phyloP scores from a whole-genome alignment of 2,113 vertebrate genomes.

The Apteryx mantelli region DNA sequence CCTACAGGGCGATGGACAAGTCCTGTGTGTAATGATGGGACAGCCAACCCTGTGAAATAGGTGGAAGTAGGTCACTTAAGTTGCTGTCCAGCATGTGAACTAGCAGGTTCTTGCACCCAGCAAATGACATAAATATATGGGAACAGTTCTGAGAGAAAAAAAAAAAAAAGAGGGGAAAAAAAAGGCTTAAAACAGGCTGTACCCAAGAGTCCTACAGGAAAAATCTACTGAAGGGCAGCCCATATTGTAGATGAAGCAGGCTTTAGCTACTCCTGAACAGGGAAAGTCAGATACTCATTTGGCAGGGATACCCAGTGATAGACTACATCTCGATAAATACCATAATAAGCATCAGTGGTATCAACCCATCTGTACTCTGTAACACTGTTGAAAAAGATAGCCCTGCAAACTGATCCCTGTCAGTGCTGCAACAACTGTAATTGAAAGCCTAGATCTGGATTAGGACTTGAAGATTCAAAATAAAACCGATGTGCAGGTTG shows the following conservation, averaged over 20 bases:
- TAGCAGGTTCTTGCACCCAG: not conserved
- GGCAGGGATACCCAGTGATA: not conserved
- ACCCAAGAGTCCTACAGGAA: not conserved
- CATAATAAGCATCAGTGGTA: fast-evolving
- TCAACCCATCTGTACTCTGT: fast-evolving
- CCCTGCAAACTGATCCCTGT: not conserved
- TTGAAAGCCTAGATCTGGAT: not conserved
- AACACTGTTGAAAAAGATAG: not conserved
- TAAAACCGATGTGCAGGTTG: not conserved
- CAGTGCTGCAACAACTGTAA: not conserved
- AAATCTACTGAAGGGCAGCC: not conserved
- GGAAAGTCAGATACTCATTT: too few species aligned
- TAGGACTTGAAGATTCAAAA: not conserved
- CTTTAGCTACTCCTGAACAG: not conserved
- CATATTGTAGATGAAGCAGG: not conserved
- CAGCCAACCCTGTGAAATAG: not conserved
- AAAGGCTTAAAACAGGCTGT: not conserved
- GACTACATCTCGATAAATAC: not conserved
- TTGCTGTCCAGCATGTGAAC: not conserved
- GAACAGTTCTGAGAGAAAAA: not conserved
- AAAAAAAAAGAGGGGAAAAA: not conserved
- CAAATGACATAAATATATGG: not conserved
- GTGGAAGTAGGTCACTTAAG: fast-evolving
- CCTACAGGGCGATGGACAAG: fast-evolving
- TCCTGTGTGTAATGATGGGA: not conserved